phyloP scores from a whole-genome alignment of 2,888 invertebrate genomes.

The Autographa gamma region DNA sequence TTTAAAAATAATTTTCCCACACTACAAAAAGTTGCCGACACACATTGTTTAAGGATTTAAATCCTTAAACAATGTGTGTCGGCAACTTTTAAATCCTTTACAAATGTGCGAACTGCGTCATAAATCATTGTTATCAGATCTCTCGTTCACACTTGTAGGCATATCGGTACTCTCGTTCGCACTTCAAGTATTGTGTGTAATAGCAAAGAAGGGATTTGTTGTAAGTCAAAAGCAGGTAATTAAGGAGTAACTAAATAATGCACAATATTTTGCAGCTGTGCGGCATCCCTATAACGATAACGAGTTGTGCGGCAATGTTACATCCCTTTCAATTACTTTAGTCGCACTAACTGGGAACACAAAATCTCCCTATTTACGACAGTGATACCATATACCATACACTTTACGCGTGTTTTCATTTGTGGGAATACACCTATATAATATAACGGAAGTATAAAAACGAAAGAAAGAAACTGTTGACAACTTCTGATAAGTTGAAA shows the following conservation, averaged over 20 bases:
- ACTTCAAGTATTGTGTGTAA: constrained; percentile 14
- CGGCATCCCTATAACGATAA: constrained; percentile 13
- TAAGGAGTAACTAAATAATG: constrained; percentile 10
- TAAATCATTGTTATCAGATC: constrained; percentile 11
- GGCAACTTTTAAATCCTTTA: constrained; percentile 12
- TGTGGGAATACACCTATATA: constrained; percentile 5
- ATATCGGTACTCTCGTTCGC: constrained; percentile 11
- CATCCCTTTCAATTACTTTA: constrained; percentile 9
- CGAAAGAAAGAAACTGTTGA: constrained; percentile 7
- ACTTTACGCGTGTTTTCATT: constrained; percentile 8
- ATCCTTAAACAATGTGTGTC: too few species aligned
- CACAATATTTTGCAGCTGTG: constrained; percentile 9
- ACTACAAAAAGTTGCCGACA: constrained; percentile 11
- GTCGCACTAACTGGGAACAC: constrained; percentile 9
- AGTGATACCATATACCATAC: constrained; percentile 11
- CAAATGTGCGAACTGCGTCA: constrained; percentile 13
- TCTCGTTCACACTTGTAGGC: constrained; percentile 8
- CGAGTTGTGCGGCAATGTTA: constrained; percentile 12
- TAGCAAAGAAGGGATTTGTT: constrained; percentile 14
- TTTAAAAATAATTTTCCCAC: constrained; percentile 11
- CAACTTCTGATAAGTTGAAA: background rate
- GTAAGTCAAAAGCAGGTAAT: constrained; percentile 10
- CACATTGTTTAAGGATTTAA: constrained; percentile 1
- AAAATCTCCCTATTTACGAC: constrained; percentile 9
- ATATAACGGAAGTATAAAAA: constrained; percentile 6